These are phyloP conservation scores for Plagiodera versicolora DNA, from an alignment of 2,888 invertebrate species.

Conservation along the genomic window DNA sequence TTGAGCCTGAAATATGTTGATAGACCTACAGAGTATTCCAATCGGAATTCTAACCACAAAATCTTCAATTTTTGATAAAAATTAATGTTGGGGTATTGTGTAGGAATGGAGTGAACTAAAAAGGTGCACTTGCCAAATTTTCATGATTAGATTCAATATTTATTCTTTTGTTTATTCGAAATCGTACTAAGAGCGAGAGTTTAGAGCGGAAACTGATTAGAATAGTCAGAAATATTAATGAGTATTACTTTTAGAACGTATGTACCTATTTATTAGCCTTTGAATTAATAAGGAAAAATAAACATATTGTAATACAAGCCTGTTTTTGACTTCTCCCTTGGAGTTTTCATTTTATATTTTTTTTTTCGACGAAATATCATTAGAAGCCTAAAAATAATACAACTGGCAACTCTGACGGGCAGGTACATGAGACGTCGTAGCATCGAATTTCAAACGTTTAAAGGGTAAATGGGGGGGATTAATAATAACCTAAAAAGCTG, in stretches of 20 bases:
- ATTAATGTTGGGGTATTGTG: background rate
- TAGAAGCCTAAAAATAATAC: too few relatives aligned
- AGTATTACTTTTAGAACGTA: constrained; percentile 43
- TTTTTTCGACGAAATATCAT: too few relatives aligned
- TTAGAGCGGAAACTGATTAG: too few relatives aligned
- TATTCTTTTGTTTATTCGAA: too few relatives aligned
- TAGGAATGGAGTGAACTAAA: too few relatives aligned
- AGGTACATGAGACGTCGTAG: too few relatives aligned
- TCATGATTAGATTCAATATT: constrained; percentile 25
- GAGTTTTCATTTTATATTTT: too few relatives aligned
- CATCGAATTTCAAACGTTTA: too few relatives aligned
- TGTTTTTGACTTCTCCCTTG: too few relatives aligned
- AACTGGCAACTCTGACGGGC: too few relatives aligned
- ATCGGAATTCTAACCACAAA: background rate
- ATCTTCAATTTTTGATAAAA: background rate
- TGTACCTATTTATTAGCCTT: constrained; percentile 43
- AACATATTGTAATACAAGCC: constrained; percentile 16
- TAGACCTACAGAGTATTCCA: background rate
- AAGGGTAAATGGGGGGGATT: too few relatives aligned
- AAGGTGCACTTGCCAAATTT: constrained; percentile 44
- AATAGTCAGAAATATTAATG: constrained; percentile 30
- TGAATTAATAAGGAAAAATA: constrained; percentile 21
- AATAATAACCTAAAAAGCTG: too few relatives aligned
- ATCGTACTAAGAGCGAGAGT: constrained; percentile 31
- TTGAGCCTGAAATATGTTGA: constrained; percentile 15